Evolutionary conservation across 1,140 invertebrate species (phyloP).

Genomic region (Heliothis virescens): DNA sequence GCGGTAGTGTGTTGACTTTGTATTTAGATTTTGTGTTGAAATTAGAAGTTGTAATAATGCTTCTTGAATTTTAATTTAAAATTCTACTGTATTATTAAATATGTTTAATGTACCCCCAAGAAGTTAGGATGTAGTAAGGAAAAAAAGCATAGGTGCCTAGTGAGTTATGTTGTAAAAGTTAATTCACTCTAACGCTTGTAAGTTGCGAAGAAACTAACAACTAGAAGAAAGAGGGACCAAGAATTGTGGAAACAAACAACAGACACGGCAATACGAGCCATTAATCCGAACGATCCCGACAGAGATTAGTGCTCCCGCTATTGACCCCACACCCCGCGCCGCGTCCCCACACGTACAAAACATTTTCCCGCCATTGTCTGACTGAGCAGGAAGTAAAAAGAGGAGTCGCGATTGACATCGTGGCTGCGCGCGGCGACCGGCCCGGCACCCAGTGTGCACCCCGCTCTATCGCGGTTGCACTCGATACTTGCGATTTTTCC

Average conservation of each 20-base stretch:
- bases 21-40: too few species aligned
- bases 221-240: slow-evolving; percentile 60
- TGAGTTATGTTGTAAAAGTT: slow-evolving; percentile 6
- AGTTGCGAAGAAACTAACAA: slow-evolving; percentile 73
- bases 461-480: slow-evolving; percentile 43
- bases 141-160: neutral
- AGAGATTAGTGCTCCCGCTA: slow-evolving; percentile 79
- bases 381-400: slow-evolving; percentile 75
- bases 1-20: too few species aligned
- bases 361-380: slow-evolving; percentile 81
- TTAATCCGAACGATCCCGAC: slow-evolving; percentile 81
- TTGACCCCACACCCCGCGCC: slow-evolving; percentile 67
- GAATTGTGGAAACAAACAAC: slow-evolving; percentile 78
- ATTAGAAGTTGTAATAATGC: too few species aligned
- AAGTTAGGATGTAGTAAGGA: neutral
- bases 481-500: slow-evolving; percentile 60
- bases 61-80: too few species aligned
- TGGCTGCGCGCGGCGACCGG: slow-evolving; percentile 49
- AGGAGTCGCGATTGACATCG: slow-evolving; percentile 78
- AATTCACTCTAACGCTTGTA: slow-evolving; percentile 52
- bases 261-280: slow-evolving; percentile 80
- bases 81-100: neutral
- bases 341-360: slow-evolving; percentile 72
- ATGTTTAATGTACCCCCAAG: neutral
- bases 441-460: slow-evolving; percentile 24